Conservation (phyloP, 2,888 invertebrate genomes). For the Euphydryas editha region DNA sequence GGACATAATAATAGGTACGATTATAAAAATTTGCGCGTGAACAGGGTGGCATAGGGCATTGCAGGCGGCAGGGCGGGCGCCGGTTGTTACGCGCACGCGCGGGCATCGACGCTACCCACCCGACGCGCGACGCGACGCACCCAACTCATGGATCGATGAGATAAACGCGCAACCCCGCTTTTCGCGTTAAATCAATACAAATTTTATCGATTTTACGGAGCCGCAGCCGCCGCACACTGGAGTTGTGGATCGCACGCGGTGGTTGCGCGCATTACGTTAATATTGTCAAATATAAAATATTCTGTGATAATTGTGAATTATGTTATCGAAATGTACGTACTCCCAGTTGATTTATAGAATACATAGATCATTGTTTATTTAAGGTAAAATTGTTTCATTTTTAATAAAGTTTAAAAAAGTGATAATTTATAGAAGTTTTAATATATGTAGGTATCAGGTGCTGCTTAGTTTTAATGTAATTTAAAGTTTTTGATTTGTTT, state of each 20-base stretch:
- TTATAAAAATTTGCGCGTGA: constrained; percentile 68
- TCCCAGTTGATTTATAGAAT: not conserved
- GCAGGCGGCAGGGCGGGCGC: constrained; percentile 59
- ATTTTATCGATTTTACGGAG: constrained; percentile 89
- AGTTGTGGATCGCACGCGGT: constrained; percentile 80
- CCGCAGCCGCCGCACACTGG: constrained; percentile 84
- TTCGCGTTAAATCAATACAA: constrained; percentile 87
- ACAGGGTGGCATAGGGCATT: constrained; percentile 63
- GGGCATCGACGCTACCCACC: constrained; percentile 43
- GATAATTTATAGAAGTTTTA: not conserved
- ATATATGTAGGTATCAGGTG: not conserved
- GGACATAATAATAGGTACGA: constrained; percentile 20
- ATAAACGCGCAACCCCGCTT: constrained; percentile 90
- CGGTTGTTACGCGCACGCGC: constrained; percentile 48
- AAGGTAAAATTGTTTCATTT: constrained; percentile 37
- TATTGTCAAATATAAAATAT: constrained; percentile 30
- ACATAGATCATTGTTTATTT: constrained; percentile 27
- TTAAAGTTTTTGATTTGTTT: not conserved
- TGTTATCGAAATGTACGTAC: constrained; percentile 20
- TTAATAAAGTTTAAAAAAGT: not conserved
- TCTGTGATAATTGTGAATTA: constrained; percentile 19
- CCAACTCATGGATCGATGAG: constrained; percentile 86
- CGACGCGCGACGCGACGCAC: constrained; percentile 61
- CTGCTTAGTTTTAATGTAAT: not conserved
- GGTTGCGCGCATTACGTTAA: constrained; percentile 68